Base-by-base conservation (phyloP, 2,888 invertebrate species). In the Cheilosia grossa region DNA sequence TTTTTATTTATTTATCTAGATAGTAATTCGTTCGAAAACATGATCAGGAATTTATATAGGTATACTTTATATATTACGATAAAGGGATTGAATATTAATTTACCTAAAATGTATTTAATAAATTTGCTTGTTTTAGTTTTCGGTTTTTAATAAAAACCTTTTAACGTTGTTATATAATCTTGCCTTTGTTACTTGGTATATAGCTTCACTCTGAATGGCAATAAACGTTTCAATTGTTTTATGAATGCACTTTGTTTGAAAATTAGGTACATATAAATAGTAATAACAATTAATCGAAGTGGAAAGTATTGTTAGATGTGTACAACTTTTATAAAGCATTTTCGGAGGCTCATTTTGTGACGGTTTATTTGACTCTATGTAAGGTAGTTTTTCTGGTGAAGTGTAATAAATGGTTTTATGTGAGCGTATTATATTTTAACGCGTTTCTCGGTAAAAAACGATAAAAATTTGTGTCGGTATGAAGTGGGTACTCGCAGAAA, bases 21-120 rank as follows among this genome's bases (percentile, higher is more conserved):
- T 56, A 77, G 33, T 67, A 67, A 69, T 77, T 61, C 61, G 67
- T 77, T 77, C 19, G 19, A 69, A 77, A 69, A 77, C 30, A 61
- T 53, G 33, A 61, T 75, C 30, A 51, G 40, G 27, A 66, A n/a
- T 67, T 40, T 67, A 17, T 77, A 33, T 27, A 6, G 0, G 2
- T 30, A 9, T 30, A 30, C n/a, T 69, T 40, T 56, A 4, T 64
- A 1, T 21, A 2, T 21, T 77, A 49, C 47, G 30, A 58, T 72
- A 49, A 56, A 59, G 40, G 40, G 61, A 53, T 67, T 51, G 40
- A 59, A 33, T 61, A 59, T 42, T 51, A 53, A 33, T 66, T 61
- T 44, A 27, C 54, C 17, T 69, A 56, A 67, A 67, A 67, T 54
- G 21, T 30, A 17, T 42, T 66, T 40, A 21, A 47, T 47, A 19